Base-by-base conservation (phyloP, 2,113 vertebrate genomes). In the Cairina moschata region DNA sequence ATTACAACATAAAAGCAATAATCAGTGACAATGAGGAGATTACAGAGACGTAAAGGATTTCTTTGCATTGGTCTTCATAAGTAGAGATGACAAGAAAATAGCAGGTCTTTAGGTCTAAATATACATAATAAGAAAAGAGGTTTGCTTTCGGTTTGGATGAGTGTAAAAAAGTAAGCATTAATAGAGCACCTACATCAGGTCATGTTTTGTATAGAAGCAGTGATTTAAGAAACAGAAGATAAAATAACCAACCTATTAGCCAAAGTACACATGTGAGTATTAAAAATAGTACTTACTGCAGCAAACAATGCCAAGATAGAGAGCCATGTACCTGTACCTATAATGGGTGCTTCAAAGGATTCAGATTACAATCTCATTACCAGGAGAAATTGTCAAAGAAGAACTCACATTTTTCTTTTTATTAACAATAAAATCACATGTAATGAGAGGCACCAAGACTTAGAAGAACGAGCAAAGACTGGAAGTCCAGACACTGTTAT, bases 231-330 rank as follows among this genome's bases (percentile, higher is more conserved):
- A 91, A 95, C 58, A 93, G 69, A 95, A 50, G 69, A 54, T 82
- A 63, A 81, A 92, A 82, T 69, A 83, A 92, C 25, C 36, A 71
- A 42, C 34, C 11, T 84, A 36, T 72, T 67, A 82, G 83, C 77
- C 84, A 83, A 97, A 92, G 50, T 86, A 92, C 31, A 91, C n/a
- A 65, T 48, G 13, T 42, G 44, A 76, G 18, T 81, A 85, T 79
- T 91, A 79, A 92, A 91, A 96, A 87, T 23, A 93, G 74, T 28
- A 76, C 28, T 78, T 58, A 79, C 50, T 79, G 74, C 67, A 96
- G 65, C 54, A 94, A 88, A 76, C 0, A 1, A 86, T 84, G 77
- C 77, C 90, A 94, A 82, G 62, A 81, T 46, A 88, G 32, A 0
- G 0, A 93, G 46, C 79, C 56, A 11, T 32, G 23, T 52, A 44